Conservation (phyloP, 2,888 invertebrate species). For the Chrysolina haemoptera region DNA sequence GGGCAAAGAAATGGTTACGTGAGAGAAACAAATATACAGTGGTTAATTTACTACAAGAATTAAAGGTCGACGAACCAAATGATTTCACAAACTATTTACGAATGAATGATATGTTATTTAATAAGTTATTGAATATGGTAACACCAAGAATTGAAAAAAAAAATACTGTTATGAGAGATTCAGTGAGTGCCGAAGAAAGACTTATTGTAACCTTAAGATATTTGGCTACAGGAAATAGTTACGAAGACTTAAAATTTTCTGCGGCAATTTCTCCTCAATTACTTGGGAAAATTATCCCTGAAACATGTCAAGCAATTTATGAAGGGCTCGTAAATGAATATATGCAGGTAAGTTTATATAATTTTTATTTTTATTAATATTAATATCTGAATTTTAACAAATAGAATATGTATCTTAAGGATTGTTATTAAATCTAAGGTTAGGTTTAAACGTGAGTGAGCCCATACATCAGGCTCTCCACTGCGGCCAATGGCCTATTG, state of each 20-base stretch:
- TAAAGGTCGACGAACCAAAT: too few relatives aligned
- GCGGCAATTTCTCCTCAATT: not conserved
- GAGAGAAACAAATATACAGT: constrained; percentile 27
- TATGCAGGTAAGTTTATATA: constrained; percentile 1
- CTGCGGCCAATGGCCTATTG: too few relatives aligned
- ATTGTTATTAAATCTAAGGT: not conserved
- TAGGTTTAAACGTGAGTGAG: too few relatives aligned
- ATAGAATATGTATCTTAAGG: constrained; percentile 1
- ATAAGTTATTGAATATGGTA: constrained; percentile 14
- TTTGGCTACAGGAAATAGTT: constrained; percentile 5
- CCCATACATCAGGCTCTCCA: too few relatives aligned
- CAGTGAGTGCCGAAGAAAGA: constrained; percentile 9
- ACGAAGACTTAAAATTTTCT: too few relatives aligned
- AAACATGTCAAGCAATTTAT: not conserved
- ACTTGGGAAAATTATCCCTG: not conserved
- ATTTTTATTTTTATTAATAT: not conserved
- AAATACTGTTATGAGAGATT: constrained; percentile 9
- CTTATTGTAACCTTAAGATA: constrained; percentile 7
- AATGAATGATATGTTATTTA: constrained; percentile 11
- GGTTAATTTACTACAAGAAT: constrained; percentile 25
- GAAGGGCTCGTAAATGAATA: not conserved
- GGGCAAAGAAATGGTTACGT: constrained; percentile 25
- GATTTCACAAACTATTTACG: too few relatives aligned
- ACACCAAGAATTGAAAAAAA: constrained; percentile 14
- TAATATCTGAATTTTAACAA: too few relatives aligned